Evolutionary conservation across 2,888 invertebrate genomes (phyloP), one percentile per base, ranked within the genome.

Genomic region (Elaeidobius kamerunicus): DNA sequence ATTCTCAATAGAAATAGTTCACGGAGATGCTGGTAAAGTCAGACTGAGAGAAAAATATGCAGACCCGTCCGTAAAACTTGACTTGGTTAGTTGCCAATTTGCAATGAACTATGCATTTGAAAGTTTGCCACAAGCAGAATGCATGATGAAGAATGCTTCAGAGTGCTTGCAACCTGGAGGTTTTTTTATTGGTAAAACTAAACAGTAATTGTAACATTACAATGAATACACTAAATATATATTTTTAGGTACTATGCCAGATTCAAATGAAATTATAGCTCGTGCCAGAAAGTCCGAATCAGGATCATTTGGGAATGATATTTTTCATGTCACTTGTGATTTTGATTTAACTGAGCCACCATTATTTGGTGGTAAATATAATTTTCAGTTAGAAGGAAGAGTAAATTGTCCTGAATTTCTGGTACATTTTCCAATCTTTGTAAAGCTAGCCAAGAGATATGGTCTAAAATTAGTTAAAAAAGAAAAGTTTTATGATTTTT

Each of bases 391-490:
- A 61, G 94, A 98, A 68, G 96, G 91, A 28, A 95, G 95, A 5
- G 98, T 99, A 1, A 87, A 99, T 71, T 99, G 99, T 72, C 99
- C 99, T 1, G 99, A 99, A 72, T 99, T 97, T 76, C 78, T 99
- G 52, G 95, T 98, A 12, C 86, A 98, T 74, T 92, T 97, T 73
- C 91, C 94, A 14, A 79, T 88, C 3, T 77, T 98, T 48, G 79
- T 82, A 34, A 88, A 85, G 66, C 71, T 89, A 46, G 88, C 86
- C 9, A 76, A 78, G 32, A 85, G 85, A 65, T 86, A 79, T 75
- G 88, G 86, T 0, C 72, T 89, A 30, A 82, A 87, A 65, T 73
- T 88, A 59, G 77, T 84, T 0, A 77, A 77, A 43, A 84, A 82
- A 63, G 84, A 82, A 61, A 79, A 81, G 50, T 96, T 97, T 76